phyloP scores from a whole-genome alignment of 2,888 invertebrate genomes.

The Frankliniella intonsa region DNA sequence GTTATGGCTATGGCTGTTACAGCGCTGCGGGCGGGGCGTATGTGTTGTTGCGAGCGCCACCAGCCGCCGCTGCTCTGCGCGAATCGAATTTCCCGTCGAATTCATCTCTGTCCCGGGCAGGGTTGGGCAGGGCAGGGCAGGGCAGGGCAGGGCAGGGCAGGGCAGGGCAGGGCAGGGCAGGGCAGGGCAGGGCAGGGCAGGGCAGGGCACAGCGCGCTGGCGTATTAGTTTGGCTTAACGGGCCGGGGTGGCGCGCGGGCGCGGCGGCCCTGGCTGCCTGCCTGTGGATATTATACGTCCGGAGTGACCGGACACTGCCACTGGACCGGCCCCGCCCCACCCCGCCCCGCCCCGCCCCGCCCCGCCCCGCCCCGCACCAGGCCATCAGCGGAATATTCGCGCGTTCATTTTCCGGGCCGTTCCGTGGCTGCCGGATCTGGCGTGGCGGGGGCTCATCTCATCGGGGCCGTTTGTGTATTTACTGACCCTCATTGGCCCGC shows the following conservation, averaged over 20 bases:
- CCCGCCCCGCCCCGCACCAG: background rate
- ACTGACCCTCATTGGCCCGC: constrained; percentile 15
- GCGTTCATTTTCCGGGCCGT: constrained; percentile 21
- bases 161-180: too few species aligned
- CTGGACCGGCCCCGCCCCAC: background rate
- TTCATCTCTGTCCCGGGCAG: constrained; percentile 6
- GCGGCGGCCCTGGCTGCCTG: background rate
- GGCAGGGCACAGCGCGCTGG: too few species aligned
- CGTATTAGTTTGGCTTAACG: constrained; percentile 17
- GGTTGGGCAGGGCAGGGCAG: too few species aligned
- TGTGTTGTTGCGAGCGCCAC: too few species aligned
- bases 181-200: too few species aligned
- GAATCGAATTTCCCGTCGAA: constrained; percentile 18
- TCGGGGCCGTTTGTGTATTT: background rate
- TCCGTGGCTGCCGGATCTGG: background rate
- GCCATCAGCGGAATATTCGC: background rate
- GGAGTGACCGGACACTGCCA: background rate
- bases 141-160: too few species aligned
- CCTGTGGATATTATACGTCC: background rate
- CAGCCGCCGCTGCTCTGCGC: background rate
- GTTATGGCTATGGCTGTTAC: background rate
- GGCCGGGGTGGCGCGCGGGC: background rate
- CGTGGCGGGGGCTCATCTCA: background rate
- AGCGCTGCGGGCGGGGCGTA: too few species aligned
- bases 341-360: background rate